Evolutionary conservation across 2,888 invertebrate genomes (phyloP), one percentile per base, ranked within the genome.

Genomic region (Bombyx huttoni): DNA sequence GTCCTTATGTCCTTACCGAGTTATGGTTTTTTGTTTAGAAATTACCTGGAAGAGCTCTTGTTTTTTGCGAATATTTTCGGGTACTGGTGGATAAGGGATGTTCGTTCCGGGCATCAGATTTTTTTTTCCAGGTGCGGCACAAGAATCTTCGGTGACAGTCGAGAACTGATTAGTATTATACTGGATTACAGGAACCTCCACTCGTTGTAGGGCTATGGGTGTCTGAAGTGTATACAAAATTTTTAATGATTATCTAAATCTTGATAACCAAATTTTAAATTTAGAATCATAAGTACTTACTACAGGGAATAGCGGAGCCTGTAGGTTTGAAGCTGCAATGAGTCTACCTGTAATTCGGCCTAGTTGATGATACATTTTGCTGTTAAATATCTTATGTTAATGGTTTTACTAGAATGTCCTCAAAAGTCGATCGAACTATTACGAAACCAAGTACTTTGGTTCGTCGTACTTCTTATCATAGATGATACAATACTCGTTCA

Each of bases 351-450:
- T 78, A 50, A 79, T 59, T 77, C 68, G 81, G 73, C 78, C 77
- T 46, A 87, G 68, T 73, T 88, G 87, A 62, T 89, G 83, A 65
- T 84, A 89, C 89, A 89, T 89, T 68, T 76, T 81, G 53, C 40
- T 40, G 40, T 24, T 3, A 2, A 24, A 24, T 24, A 40, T 40
- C 3, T 8, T 56, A 51, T 57, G 47, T 46, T 50, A 54, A 24
- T 47, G 46, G 58, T 55, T 54, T 56, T 60, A 58, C 58, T 60
- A 51, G 55, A 54, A 62, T 61, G 63, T 60, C 56, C 63, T 65
- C 59, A 75, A 73, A 67, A 59, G 55, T 54, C 55, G 58, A 55
- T 66, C 63, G 65, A 78, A 64, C 69, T 79, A 73, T 85, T 85
- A 83, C 85, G 85, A 85, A 86, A 86, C 86, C 84, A 81, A 24